These are phyloP conservation scores for Syrrhaptes paradoxus DNA, from an alignment of 2,113 vertebrate species.

Conservation along the genomic window DNA sequence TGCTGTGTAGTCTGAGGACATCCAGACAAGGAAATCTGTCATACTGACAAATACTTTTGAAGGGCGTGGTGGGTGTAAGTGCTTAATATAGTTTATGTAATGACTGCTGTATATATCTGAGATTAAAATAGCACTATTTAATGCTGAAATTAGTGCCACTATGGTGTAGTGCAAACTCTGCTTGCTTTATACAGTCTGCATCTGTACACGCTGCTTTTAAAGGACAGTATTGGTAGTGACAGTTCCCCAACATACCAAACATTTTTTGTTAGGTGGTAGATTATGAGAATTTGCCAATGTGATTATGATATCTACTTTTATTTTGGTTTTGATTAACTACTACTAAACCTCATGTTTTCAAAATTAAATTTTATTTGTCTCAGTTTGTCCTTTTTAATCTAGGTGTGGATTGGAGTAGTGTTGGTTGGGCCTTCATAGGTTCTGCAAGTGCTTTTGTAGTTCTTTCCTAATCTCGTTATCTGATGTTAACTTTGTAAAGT, in stretches of 20 bases:
- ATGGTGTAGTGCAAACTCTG: not conserved
- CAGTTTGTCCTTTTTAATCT: not conserved
- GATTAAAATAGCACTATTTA: not conserved
- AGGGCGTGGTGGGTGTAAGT: not conserved
- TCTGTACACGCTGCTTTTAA: not conserved
- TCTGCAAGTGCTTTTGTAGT: not conserved
- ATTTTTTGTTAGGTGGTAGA: not conserved
- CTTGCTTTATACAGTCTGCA: not conserved
- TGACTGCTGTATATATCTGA: not conserved
- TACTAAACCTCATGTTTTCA: not conserved
- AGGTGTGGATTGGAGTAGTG: not conserved
- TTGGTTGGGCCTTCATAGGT: not conserved
- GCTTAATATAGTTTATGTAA: not conserved
- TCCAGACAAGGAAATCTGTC: slow-evolving; percentile 24
- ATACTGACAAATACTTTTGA: not conserved
- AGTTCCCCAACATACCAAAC: not conserved
- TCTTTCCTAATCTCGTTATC: not conserved
- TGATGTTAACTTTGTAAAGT: not conserved
- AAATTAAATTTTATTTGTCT: not conserved
- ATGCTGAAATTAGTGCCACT: not conserved
- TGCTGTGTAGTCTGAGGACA: not conserved
- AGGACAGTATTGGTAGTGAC: not conserved
- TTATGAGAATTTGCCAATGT: not conserved
- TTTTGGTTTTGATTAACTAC: not conserved
- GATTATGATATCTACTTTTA: not conserved